Evolutionary conservation across 2,888 invertebrate species (phyloP), one percentile per base, ranked within the genome.

Genomic region (Matsumyia berberina): DNA sequence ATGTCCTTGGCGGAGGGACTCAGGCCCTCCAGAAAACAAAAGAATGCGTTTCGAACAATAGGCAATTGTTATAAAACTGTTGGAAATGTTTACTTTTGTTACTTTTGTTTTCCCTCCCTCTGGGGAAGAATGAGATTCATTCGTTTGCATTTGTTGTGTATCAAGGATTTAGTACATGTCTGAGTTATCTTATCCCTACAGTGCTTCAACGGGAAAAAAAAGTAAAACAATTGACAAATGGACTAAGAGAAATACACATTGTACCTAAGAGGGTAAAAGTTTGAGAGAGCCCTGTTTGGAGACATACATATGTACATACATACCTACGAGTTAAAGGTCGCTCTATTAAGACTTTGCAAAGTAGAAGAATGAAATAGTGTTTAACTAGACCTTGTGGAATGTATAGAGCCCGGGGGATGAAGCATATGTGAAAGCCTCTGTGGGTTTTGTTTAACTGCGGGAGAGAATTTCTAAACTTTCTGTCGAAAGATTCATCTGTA

Each of bases 311-410:
- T 24, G 2, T 24, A 4, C 4, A 24, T 24, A 4, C 4, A 24
- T 24, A 24, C 4, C 24, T 24, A 24, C 24, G 24, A 37, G 37
- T 37, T n/a, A 37, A n/a, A 37, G 39, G 39, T 12, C 39, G 12
- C 12, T 39, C 39, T 12, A 5, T 39, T 19, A n/a, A n/a, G 9
- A 12, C 12, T 39, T 12, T 12, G 2, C 4, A 31, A 7, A 8
- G 24, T 24, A 3, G 31, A 67, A n/a, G 8, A 29, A 39, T 17
- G 42, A 2, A 31, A 33, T n/a, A 55, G 17, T 67, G 55, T 55
- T 67, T 67, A 67, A 67, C 53, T 42, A 53, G 67, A 67, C 67
- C 67, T 67, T 67, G 67, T 15, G 24, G 6, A 24, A 37, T 9
- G 55, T 1, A 35, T 55, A 35, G 5, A n/a, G 11, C 35, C 0